A percentile compares a stretch with the other conserved stretches of the same genome.
Conservation (phyloP, 1,140 invertebrate species). For the Hypothenemus hampei region DNA sequence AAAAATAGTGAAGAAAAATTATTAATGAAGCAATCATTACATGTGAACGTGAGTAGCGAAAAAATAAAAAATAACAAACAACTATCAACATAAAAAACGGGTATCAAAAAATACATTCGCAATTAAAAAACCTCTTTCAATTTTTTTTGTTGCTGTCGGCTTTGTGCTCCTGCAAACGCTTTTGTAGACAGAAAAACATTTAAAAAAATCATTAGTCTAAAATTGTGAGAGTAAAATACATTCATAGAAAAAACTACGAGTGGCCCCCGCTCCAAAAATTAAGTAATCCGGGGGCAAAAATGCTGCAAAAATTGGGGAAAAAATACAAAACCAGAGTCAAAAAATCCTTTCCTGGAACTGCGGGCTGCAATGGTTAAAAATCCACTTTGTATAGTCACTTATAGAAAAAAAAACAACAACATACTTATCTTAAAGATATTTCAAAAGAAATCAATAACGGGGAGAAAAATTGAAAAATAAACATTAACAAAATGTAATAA, state of each 20-base stretch:
- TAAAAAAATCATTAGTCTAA: slow-evolving; percentile 20
- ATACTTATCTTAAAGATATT: slow-evolving; percentile 44
- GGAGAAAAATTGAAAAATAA: slow-evolving; percentile 3
- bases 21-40: slow-evolving; percentile 55
- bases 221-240: slow-evolving; percentile 17
- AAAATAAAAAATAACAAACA: slow-evolving; percentile 39
- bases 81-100: slow-evolving; percentile 18
- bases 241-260: neutral
- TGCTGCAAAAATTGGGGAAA: slow-evolving; percentile 43
- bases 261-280: slow-evolving; percentile 25
- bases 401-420: neutral
- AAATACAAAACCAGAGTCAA: slow-evolving; percentile 43
- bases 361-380: slow-evolving; percentile 46
- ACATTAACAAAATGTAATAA: slow-evolving; percentile 8
- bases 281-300: slow-evolving; percentile 25
- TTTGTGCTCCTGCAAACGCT: slow-evolving; percentile 47
- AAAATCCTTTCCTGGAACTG: slow-evolving; percentile 43
- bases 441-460: slow-evolving; percentile 33
- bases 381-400: slow-evolving; percentile 34
- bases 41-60: slow-evolving; percentile 62
- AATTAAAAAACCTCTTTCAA: slow-evolving; percentile 39
- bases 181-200: slow-evolving; percentile 46
- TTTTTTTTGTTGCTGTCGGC: too few relatives aligned
- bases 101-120: slow-evolving; percentile 25
- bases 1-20: slow-evolving; percentile 43